phyloP scores from a whole-genome alignment of 2,888 invertebrate species.

The Trisateles emortualis region DNA sequence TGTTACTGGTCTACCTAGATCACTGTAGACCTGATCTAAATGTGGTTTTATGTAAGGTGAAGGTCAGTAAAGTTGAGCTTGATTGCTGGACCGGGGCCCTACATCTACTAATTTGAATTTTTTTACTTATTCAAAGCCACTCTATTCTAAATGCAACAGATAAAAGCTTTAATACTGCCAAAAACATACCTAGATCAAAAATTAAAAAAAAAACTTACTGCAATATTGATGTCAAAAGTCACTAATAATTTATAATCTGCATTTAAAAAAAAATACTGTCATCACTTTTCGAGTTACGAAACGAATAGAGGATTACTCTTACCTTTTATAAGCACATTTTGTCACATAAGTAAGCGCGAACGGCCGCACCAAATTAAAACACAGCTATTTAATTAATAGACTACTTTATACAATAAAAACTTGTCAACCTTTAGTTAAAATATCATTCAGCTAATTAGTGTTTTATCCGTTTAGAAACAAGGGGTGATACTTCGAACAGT shows the following conservation, averaged over 20 bases:
- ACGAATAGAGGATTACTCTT: not conserved
- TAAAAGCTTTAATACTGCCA: too few species aligned
- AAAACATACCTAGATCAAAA: not conserved
- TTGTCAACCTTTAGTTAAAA: constrained; percentile 24
- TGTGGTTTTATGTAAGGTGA: too few species aligned
- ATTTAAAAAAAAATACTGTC: not conserved
- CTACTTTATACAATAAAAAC: constrained; percentile 18
- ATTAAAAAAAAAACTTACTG: not conserved
- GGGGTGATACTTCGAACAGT: constrained; percentile 25
- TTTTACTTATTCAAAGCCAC: too few species aligned
- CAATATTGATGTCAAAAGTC: not conserved
- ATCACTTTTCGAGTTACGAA: not conserved
- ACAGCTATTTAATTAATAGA: not conserved
- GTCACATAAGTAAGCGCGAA: not conserved
- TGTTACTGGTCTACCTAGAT: too few species aligned
- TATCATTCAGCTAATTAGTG: not conserved
- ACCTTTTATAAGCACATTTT: not conserved
- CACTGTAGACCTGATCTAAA: too few species aligned
- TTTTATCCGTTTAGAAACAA: constrained; percentile 2
- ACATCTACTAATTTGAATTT: too few species aligned
- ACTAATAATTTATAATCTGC: not conserved
- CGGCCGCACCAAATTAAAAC: not conserved
- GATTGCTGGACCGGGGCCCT: too few species aligned
- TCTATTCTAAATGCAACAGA: too few species aligned
- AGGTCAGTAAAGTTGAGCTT: too few species aligned